A percentile compares a stretch with the other conserved stretches of the same genome.
Evolutionary conservation across 2,113 vertebrate species (phyloP).

Genomic region (Calonectris borealis): DNA sequence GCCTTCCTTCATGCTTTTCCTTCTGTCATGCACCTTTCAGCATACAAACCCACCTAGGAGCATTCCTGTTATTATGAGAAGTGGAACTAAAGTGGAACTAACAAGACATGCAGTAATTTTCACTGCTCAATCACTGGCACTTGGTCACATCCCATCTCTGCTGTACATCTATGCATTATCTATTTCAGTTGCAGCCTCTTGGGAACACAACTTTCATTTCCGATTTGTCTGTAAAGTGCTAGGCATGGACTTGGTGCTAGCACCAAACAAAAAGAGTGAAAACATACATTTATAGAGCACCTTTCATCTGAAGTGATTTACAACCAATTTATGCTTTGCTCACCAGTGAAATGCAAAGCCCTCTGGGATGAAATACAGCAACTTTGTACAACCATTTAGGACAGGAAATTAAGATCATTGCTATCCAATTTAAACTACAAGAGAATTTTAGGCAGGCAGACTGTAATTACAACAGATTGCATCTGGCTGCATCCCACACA

Average conservation of each 20-base stretch:
- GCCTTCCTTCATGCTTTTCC: background rate
- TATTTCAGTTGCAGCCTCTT: background rate
- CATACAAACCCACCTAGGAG: background rate
- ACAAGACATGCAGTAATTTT: background rate
- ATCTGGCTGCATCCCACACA: constrained; percentile 4
- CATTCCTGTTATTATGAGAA: background rate
- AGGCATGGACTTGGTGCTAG: background rate
- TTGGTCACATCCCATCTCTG: background rate
- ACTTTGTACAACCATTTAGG: background rate
- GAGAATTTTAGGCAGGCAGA: constrained; percentile 30
- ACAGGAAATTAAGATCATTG: constrained; percentile 48
- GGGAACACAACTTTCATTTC: background rate
- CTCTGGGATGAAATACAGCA: constrained; percentile 2
- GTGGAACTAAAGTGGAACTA: constrained; percentile 4
- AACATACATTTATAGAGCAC: background rate
- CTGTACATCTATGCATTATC: background rate
- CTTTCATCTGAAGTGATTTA: background rate
- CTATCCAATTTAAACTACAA: constrained; percentile 20
- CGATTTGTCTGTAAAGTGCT: background rate
- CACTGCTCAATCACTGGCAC: background rate
- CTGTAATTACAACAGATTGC: constrained; percentile 27
- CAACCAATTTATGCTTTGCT: background rate
- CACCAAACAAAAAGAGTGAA: background rate
- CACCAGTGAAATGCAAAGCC: background rate
- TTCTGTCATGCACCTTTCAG: background rate